A percentile compares a stretch with the other conserved stretches of the same genome.
Conservation (phyloP, 2,113 vertebrate species). For the Carassius auratus region DNA sequence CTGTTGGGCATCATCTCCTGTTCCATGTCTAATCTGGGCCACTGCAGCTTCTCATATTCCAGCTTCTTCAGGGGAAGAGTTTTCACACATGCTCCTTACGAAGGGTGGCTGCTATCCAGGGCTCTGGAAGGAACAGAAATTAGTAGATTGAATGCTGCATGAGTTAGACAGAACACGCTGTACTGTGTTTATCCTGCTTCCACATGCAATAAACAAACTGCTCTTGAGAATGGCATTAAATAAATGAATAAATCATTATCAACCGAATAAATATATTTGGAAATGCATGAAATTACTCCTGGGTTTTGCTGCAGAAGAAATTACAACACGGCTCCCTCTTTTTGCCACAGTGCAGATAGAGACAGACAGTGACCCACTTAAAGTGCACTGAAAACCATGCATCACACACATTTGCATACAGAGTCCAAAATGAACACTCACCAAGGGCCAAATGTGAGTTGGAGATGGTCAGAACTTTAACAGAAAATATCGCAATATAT, state of each 20-base stretch:
- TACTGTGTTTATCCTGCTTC: slow-evolving; percentile 5
- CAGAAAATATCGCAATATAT: not conserved
- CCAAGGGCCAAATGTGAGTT: not conserved
- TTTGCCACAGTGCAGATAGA: slow-evolving; percentile 5
- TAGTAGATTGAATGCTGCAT: slow-evolving; percentile 24
- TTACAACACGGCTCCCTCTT: slow-evolving; percentile 8
- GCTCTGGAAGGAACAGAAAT: slow-evolving; percentile 27
- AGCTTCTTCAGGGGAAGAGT: not conserved
- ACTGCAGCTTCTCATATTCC: slow-evolving; percentile 13
- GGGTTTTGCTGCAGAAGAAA: slow-evolving; percentile 34
- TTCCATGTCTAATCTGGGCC: slow-evolving; percentile 29
- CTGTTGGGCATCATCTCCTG: slow-evolving; percentile 27
- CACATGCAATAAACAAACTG: slow-evolving; percentile 3
- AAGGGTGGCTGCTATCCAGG: not conserved
- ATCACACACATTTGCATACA: slow-evolving; percentile 8
- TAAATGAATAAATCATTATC: slow-evolving; percentile 28
- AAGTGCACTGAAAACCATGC: slow-evolving; percentile 10
- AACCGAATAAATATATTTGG: slow-evolving; percentile 35
- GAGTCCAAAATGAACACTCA: not conserved
- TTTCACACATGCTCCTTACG: not conserved
- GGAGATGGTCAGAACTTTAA: not conserved
- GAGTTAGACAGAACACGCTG: not conserved
- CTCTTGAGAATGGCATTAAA: slow-evolving; percentile 25
- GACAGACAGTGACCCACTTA: slow-evolving; percentile 46
- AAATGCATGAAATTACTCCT: slow-evolving; percentile 41